Conservation (phyloP, 2,888 invertebrate genomes). For the Lasioglossum lativentre region DNA sequence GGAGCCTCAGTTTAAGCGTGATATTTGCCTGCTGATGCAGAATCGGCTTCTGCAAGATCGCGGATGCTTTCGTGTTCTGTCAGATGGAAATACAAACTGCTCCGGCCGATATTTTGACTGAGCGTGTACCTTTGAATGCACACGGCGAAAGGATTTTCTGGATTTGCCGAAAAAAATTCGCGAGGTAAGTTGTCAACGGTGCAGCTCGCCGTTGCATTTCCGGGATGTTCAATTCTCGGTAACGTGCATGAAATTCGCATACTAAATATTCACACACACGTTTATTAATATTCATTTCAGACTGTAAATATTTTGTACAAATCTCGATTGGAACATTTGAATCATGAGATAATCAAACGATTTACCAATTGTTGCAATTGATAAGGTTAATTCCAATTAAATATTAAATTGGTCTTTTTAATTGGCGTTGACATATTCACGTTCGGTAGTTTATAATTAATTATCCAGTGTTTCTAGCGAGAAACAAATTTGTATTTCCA, state of each 20-base stretch:
- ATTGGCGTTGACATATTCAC: neutral
- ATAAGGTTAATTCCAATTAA: too few relatives aligned
- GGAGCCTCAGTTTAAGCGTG: slow-evolving; percentile 52
- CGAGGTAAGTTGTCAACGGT: neutral
- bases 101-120: slow-evolving; percentile 47
- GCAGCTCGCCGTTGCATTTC: neutral
- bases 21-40: slow-evolving; percentile 61
- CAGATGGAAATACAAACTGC: slow-evolving; percentile 57
- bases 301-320: neutral
- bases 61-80: slow-evolving; percentile 56
- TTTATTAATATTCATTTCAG: neutral
- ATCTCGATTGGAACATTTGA: neutral
- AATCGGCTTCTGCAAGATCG: slow-evolving; percentile 42
- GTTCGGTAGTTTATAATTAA: neutral
- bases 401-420: too few relatives aligned
- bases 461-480: neutral
- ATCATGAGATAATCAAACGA: too few relatives aligned
- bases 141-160: slow-evolving; percentile 21
- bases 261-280: neutral
- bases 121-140: slow-evolving; percentile 1
- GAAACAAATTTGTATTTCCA: neutral
- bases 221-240: neutral
- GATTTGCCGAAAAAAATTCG: slow-evolving; percentile 6
- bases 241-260: neutral
- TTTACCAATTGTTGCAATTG: too few relatives aligned